phyloP scores from a whole-genome alignment of 1,140 invertebrate species.

The Mizuhopecten yessoensis region DNA sequence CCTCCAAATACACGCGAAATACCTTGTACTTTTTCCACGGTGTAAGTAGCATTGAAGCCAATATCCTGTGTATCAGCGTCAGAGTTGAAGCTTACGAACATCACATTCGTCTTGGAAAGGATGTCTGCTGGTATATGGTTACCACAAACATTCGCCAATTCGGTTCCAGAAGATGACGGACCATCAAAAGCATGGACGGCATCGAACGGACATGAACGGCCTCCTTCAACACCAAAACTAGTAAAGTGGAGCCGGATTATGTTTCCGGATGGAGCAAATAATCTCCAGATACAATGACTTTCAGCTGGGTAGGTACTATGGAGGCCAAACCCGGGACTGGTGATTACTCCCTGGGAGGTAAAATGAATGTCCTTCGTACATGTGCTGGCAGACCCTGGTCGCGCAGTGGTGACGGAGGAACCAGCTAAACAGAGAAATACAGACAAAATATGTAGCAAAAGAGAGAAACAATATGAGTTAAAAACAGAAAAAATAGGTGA shows the following conservation, averaged over 20 bases:
- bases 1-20: too few relatives aligned
- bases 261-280: conserved; percentile 52
- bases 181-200: conserved; percentile 52
- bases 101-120: conserved; percentile 45
- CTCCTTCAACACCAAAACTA: conserved; percentile 49
- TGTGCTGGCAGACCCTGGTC: not conserved
- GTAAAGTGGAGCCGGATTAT: conserved; percentile 46
- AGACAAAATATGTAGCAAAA: too few relatives aligned
- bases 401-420: not conserved
- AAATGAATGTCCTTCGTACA: conserved; percentile 48
- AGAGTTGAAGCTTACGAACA: conserved; percentile 45
- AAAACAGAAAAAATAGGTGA: too few relatives aligned
- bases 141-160: conserved; percentile 52
- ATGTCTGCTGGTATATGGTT: conserved; percentile 46
- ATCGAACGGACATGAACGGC: conserved; percentile 49
- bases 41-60: conserved; percentile 48
- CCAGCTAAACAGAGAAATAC: not conserved
- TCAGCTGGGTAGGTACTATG: conserved; percentile 44
- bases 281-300: conserved; percentile 50
- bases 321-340: conserved; percentile 43
- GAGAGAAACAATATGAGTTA: too few relatives aligned
- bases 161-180: conserved; percentile 42
- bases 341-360: conserved; percentile 36
- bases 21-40: conserved; percentile 45
- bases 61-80: conserved; percentile 47